Conservation (phyloP, 2,797 vertebrate genomes). For the Argyrosomus regius region DNA sequence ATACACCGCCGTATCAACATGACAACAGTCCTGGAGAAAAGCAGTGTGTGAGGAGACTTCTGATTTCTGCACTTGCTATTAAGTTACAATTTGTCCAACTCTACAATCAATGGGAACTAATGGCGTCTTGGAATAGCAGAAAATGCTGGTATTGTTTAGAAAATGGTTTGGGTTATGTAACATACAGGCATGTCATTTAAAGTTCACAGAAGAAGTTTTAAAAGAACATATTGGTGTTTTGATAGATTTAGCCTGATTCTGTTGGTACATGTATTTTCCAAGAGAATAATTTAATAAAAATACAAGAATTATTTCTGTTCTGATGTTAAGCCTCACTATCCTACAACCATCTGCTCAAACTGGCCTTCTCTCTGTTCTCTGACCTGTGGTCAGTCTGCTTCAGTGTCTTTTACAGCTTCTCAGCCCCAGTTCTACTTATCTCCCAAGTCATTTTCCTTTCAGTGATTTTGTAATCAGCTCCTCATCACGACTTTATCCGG, state of each 20-base stretch:
- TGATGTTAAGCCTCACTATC: neutral
- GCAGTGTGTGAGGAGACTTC: neutral
- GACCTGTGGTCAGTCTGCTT: constrained; percentile 29
- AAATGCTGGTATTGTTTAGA: neutral
- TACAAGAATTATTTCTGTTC: neutral
- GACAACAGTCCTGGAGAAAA: neutral
- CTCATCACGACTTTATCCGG: constrained; percentile 64
- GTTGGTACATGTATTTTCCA: neutral
- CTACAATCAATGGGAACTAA: too few species aligned
- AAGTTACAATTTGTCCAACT: neutral
- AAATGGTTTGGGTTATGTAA: neutral
- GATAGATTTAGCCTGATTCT: neutral
- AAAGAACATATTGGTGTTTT: too few species aligned
- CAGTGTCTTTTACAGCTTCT: constrained; percentile 38
- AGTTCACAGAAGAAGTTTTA: neutral
- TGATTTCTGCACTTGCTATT: neutral
- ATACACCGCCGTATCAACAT: neutral
- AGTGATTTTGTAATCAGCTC: constrained; percentile 74
- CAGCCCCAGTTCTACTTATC: constrained; percentile 53
- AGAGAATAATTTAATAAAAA: neutral
- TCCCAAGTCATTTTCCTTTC: constrained; percentile 70
- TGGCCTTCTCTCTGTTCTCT: neutral
- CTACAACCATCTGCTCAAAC: neutral
- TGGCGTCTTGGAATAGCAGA: neutral
- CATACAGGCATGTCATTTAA: neutral